Evolutionary conservation across 2,113 vertebrate genomes (phyloP), one percentile per base, ranked within the genome.

Genomic region (Micromys minutus): DNA sequence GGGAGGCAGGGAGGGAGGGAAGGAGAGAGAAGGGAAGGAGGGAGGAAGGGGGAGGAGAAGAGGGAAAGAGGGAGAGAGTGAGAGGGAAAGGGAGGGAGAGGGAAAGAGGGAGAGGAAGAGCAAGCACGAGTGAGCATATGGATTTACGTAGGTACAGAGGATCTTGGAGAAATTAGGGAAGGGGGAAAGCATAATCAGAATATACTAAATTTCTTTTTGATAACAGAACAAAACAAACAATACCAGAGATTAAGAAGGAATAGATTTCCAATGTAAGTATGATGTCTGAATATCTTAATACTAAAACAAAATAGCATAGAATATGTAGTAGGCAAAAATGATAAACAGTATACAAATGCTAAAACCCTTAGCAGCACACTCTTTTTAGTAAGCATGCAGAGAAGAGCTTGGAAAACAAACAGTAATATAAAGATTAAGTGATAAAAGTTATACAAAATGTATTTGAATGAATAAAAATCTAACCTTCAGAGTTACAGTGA

Each of bases 401-500:
- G 6, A 92, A 87, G 87, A 21, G 5, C 42, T 90, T 93, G 21
- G 88, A 74, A 89, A 92, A 95, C 16, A 95, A 75, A 26, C 8
- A 63, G 9, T 15, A 76, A 67, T 52, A 93, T 12, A 96, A 93
- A 95, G 77, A 93, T 90, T 69, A 87, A 31, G 50, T 91, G 47
- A 95, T 15, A 75, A 90, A 94, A 90, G 57, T 65, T 19, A 80
- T 11, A 65, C 9, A 87, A 94, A 95, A 95, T 69, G 84, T 67
- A 97, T 57, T 81, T 96, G 85, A 97, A 95, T 80, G 63, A 59
- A 77, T 94, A 72, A 96, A 95, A 69, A 36, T 63, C 98, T 98
- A 90, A 99, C 99, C 99, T 99, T 99, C 34, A 99, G 98, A 3
- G 99, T 99, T 97, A 99, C 99, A 31, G 99, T 99, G 98, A 99